Conservation (phyloP, 30 jellyfish, hydroid and myxozoan genomes). For the Cassiopea xamachana region DNA sequence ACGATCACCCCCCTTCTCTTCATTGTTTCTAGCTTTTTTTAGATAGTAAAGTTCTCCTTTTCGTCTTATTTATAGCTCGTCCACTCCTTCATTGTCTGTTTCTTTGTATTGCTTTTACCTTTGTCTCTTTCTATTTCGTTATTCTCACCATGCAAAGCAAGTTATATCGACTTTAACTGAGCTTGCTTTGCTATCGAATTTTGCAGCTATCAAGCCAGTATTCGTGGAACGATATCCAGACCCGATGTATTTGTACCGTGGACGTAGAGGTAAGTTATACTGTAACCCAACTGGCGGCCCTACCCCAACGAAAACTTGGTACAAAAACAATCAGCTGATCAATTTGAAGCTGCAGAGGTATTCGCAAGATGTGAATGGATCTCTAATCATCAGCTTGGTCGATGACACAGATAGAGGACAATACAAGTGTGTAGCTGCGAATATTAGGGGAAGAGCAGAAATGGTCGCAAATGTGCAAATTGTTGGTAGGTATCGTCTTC, state of each 20-base stretch:
- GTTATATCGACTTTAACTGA: too few species aligned
- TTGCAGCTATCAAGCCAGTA: slow-evolving; percentile 73
- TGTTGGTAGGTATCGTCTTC: slow-evolving; percentile 67
- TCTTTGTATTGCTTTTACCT: too few species aligned
- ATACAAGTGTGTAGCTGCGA: slow-evolving; percentile 82
- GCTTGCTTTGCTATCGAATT: neutral
- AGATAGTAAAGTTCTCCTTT: too few species aligned
- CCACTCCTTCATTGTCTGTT: too few species aligned
- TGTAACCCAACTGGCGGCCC: slow-evolving; percentile 97
- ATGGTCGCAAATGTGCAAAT: slow-evolving; percentile 67
- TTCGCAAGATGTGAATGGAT: slow-evolving; percentile 67
- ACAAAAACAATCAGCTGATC: slow-evolving; percentile 49
- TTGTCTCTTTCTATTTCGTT: too few species aligned
- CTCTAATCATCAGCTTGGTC: slow-evolving; percentile 66
- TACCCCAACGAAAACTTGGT: slow-evolving; percentile 86
- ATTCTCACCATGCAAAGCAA: too few species aligned
- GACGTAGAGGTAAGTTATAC: slow-evolving; percentile 60
- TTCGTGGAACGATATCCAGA: slow-evolving; percentile 82
- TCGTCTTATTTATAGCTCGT: too few species aligned
- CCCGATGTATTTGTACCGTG: slow-evolving; percentile 86
- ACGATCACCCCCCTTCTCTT: too few species aligned
- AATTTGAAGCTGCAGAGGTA: slow-evolving; percentile 25
- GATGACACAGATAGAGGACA: slow-evolving; percentile 75
- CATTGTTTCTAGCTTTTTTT: too few species aligned
- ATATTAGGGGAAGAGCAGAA: slow-evolving; percentile 64